phyloP scores from a whole-genome alignment of 2,888 invertebrate genomes.

The Stenurella melanura region DNA sequence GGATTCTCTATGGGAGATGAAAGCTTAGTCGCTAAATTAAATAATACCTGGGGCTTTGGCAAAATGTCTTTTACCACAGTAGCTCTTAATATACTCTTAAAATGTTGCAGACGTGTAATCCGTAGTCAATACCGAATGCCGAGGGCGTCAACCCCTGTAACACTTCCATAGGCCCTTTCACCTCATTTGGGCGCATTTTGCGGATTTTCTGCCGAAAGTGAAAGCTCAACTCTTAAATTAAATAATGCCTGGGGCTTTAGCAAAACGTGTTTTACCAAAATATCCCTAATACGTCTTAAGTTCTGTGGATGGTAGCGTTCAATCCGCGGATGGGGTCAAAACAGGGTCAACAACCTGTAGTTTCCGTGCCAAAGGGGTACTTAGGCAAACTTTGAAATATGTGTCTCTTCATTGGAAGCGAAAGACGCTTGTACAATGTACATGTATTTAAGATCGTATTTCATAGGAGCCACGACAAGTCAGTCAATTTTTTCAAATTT shows the following conservation, averaged over 20 bases:
- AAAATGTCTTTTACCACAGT: slow-evolving; percentile 3
- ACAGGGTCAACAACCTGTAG: not conserved
- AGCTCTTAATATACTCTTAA: slow-evolving; percentile 7
- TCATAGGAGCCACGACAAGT: no score
- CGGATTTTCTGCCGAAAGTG: not conserved
- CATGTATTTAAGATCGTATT: no score
- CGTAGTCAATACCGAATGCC: not conserved
- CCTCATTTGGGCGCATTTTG: not conserved
- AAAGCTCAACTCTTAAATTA: slow-evolving; percentile 6
- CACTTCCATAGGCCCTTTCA: slow-evolving; percentile 3
- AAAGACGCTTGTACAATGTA: no score
- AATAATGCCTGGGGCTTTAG: not conserved
- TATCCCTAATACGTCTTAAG: not conserved
- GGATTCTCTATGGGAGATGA: slow-evolving; percentile 7
- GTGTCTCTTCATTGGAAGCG: no score
- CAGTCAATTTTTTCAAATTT: no score
- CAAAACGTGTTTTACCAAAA: slow-evolving; percentile 1
- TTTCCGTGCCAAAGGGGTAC: not conserved
- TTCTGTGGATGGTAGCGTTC: not conserved
- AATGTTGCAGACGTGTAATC: slow-evolving; percentile 3
- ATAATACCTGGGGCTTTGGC: not conserved
- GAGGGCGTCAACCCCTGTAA: not conserved
- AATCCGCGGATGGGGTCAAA: not conserved
- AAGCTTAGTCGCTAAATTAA: slow-evolving; percentile 1
- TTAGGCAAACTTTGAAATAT: no score